Conservation (phyloP, 2,797 vertebrate species). For the Peromyscus nudipes region DNA sequence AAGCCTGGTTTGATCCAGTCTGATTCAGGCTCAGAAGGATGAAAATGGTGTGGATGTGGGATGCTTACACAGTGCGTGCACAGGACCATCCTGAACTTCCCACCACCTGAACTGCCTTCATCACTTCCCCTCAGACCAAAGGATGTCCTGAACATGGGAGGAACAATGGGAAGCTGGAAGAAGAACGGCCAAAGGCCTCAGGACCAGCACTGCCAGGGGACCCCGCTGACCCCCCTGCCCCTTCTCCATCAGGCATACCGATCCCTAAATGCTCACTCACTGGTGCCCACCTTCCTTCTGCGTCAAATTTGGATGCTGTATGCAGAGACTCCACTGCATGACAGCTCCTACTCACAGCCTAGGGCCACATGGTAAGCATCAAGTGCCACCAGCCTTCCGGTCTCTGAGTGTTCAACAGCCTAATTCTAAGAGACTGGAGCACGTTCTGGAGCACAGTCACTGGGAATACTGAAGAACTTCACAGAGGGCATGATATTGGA, state of each 20-base stretch:
- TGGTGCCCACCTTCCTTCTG: neutral
- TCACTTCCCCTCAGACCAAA: neutral
- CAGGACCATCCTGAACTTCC: neutral
- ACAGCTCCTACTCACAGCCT: neutral
- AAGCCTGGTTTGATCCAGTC: neutral
- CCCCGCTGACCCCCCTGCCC: neutral
- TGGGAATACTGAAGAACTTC: too few relatives aligned
- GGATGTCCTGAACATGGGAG: neutral
- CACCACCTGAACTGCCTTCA: neutral
- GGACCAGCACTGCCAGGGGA: neutral
- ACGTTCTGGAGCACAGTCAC: accelerated
- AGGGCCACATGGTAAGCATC: too few relatives aligned
- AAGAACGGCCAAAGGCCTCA: neutral
- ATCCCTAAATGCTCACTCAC: neutral
- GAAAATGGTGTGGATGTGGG: neutral
- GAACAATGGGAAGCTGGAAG: neutral
- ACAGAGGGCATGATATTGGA: neutral
- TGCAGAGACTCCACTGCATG: neutral
- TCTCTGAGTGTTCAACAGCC: accelerated
- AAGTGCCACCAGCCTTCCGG: neutral
- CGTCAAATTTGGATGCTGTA: neutral
- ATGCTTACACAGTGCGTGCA: accelerated
- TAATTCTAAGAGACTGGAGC: neutral
- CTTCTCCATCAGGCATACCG: neutral
- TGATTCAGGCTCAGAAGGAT: neutral